Conservation (phyloP, 23 tunicate species). For the Botrylloides violaceus region DNA sequence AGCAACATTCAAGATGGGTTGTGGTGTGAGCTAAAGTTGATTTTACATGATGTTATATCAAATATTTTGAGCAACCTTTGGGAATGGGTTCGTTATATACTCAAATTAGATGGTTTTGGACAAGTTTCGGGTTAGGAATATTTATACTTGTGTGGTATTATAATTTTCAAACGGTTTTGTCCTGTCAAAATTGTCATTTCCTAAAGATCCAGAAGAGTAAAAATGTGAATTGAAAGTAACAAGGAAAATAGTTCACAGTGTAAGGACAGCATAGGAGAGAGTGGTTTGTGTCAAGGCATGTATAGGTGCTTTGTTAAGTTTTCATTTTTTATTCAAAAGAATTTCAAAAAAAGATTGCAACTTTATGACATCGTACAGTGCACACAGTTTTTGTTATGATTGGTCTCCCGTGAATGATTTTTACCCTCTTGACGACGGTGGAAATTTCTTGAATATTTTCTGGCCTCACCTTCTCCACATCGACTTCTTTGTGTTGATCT, state of each 20-base stretch:
- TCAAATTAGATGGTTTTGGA: no score
- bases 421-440: slow-evolving; percentile 45
- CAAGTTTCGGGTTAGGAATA: no score
- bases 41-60: no score
- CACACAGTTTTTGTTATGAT: slow-evolving; percentile 46
- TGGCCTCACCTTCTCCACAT: slow-evolving; percentile 60
- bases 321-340: background rate
- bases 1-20: no score
- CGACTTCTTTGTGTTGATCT: slow-evolving; percentile 17
- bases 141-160: no score
- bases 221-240: no score
- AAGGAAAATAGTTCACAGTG: background rate
- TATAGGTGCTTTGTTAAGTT: slow-evolving; percentile 3
- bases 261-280: background rate
- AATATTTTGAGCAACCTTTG: no score
- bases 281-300: slow-evolving; percentile 4
- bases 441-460: slow-evolving; percentile 39
- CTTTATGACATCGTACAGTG: slow-evolving; percentile 47
- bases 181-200: no score
- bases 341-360: slow-evolving; percentile 38
- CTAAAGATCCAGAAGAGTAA: no score
- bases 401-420: slow-evolving; percentile 32
- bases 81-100: no score
- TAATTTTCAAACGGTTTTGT: no score
- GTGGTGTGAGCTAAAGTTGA: no score